These are phyloP conservation scores for Barypeithes pellucidus DNA, from an alignment of 2,888 invertebrate genomes.

Conservation along the genomic window DNA sequence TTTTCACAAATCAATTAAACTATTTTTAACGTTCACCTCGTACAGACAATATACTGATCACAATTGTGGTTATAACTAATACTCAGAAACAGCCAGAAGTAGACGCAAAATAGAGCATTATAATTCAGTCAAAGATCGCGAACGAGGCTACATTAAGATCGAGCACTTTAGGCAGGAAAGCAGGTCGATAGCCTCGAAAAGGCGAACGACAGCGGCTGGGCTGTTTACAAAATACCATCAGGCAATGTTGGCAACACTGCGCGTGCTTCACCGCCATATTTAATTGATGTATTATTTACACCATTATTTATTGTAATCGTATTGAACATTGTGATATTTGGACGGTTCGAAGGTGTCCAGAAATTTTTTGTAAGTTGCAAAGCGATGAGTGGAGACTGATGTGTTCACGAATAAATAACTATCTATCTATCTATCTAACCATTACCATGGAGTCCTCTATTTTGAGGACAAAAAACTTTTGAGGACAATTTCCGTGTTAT, in stretches of 20 bases:
- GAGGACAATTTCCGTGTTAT: too few relatives aligned
- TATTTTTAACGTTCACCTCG: background rate
- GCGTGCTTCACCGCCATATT: background rate
- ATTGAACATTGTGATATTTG: background rate
- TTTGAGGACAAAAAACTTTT: too few relatives aligned
- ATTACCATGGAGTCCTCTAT: too few relatives aligned
- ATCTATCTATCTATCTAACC: too few relatives aligned
- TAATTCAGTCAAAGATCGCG: background rate
- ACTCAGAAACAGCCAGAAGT: slow-evolving; percentile 5
- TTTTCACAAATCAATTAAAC: background rate
- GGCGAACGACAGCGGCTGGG: background rate
- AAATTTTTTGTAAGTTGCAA: too few relatives aligned
- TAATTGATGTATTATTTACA: background rate
- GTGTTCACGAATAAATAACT: too few relatives aligned
- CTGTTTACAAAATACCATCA: background rate
- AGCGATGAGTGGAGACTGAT: background rate
- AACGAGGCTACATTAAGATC: background rate
- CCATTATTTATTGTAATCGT: background rate
- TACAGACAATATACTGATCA: background rate
- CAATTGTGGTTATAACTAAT: background rate
- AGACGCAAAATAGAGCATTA: background rate
- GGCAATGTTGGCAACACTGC: slow-evolving; percentile 1
- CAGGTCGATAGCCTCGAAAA: slow-evolving; percentile 3
- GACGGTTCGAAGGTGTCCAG: background rate
- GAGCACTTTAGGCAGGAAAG: background rate